phyloP scores from a whole-genome alignment of 2,888 invertebrate genomes.

The Eristalinus aeneus region DNA sequence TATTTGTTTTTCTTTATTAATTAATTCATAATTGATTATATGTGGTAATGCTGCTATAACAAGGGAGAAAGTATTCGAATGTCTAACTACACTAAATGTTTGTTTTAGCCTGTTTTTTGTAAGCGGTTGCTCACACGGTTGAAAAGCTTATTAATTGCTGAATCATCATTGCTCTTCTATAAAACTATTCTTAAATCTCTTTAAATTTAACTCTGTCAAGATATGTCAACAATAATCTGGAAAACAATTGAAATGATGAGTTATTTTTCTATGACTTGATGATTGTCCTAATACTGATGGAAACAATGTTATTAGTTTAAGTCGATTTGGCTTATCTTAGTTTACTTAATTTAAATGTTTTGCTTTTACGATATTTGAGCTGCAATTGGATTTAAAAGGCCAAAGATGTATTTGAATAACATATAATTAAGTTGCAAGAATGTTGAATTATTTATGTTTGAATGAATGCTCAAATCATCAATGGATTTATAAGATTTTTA shows the following conservation, averaged over 20 bases:
- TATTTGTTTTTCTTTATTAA: slow-evolving; percentile 19
- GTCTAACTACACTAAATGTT: slow-evolving; percentile 42
- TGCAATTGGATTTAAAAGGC: neutral
- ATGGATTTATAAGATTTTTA: neutral
- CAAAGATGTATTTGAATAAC: neutral
- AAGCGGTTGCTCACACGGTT: slow-evolving; percentile 44
- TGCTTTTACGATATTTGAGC: neutral
- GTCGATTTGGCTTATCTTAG: neutral
- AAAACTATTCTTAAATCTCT: slow-evolving; percentile 22
- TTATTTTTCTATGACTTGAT: slow-evolving; percentile 24
- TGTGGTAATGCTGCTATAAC: slow-evolving; percentile 30
- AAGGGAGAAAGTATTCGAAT: slow-evolving; percentile 30
- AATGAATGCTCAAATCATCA: neutral
- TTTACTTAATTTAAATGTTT: neutral
- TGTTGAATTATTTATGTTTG: neutral
- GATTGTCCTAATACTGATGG: slow-evolving; percentile 55
- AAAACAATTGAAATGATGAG: slow-evolving; percentile 8
- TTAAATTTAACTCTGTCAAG: slow-evolving; percentile 28
- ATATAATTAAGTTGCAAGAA: neutral
- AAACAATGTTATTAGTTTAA: neutral
- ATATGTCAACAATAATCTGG: slow-evolving; percentile 55
- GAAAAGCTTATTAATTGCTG: slow-evolving; percentile 30
- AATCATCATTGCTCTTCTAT: slow-evolving; percentile 39
- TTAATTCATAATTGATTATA: slow-evolving; percentile 18
- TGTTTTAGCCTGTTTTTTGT: slow-evolving; percentile 34